Conservation (phyloP, 2,113 vertebrate genomes). For the Hydrolagus affinis region DNA sequence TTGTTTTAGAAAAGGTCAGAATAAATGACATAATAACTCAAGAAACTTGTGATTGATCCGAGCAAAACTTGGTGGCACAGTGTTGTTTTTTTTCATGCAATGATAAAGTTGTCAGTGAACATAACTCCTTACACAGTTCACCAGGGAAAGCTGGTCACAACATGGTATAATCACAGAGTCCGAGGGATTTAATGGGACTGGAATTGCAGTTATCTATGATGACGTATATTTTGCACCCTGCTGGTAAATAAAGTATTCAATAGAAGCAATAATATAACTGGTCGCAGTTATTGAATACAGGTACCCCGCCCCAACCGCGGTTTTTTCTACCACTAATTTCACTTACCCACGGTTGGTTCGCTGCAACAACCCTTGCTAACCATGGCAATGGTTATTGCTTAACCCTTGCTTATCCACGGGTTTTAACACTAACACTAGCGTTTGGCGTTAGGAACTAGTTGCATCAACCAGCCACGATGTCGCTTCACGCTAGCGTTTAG, state of each 20-base stretch:
- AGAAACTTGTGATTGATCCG: conserved; percentile 35
- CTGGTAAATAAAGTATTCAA: background rate
- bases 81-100: background rate
- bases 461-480: too few relatives aligned
- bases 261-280: background rate
- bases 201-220: background rate
- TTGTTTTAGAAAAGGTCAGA: conserved; percentile 46
- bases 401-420: too few relatives aligned
- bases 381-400: too few relatives aligned
- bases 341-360: too few relatives aligned
- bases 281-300: too few relatives aligned
- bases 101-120: background rate
- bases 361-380: too few relatives aligned
- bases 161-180: too few relatives aligned
- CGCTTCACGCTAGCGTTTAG: too few relatives aligned
- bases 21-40: conserved; percentile 40
- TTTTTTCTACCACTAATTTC: too few relatives aligned
- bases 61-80: background rate
- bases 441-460: too few relatives aligned
- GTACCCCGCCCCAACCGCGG: too few relatives aligned
- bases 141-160: background rate
- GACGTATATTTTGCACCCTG: background rate
- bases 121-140: background rate
- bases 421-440: too few relatives aligned
- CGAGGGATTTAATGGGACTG: background rate